Evolutionary conservation across 2,113 vertebrate genomes (phyloP).

Genomic region (Fulica atra): DNA sequence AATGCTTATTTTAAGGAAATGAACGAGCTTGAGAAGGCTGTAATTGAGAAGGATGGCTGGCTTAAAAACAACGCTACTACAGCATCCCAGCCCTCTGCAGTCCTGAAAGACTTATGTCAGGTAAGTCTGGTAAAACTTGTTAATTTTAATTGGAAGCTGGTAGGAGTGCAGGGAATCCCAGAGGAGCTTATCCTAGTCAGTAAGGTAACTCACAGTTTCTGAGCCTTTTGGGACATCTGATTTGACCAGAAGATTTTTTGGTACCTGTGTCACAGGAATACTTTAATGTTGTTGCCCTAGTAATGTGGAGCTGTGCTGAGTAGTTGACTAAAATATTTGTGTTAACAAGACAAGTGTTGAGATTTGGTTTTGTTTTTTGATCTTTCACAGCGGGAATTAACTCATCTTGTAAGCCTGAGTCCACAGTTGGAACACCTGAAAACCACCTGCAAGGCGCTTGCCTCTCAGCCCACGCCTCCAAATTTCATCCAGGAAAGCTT

Average conservation of each 20-base stretch:
- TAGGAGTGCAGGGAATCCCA: not conserved
- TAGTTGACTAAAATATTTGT: not conserved
- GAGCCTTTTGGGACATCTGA: not conserved
- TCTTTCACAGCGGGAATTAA: constrained; percentile 72
- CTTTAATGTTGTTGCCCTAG: not conserved
- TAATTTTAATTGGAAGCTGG: not conserved
- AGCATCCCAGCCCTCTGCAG: constrained; percentile 44
- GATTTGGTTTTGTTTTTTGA: not conserved
- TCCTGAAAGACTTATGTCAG: constrained; percentile 79
- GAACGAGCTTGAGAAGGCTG: constrained; percentile 70
- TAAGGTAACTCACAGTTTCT: not conserved
- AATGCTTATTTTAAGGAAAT: constrained; percentile 79
- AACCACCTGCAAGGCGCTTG: constrained; percentile 66
- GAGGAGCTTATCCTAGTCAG: not conserved
- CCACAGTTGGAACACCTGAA: constrained; percentile 74
- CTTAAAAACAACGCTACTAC: constrained; percentile 16
- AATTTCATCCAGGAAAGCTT: constrained; percentile 78
- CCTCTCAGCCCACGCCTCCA: constrained; percentile 47
- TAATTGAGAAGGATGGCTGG: constrained; percentile 83
- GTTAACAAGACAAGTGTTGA: not conserved
- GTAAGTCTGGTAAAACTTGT: constrained; percentile 67
- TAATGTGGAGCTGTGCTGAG: not conserved
- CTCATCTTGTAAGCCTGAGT: constrained; percentile 68
- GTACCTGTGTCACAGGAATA: not conserved
- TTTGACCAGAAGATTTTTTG: not conserved